Evolutionary conservation across 1,140 invertebrate species (phyloP).

Genomic region (Drosophila bocki): DNA sequence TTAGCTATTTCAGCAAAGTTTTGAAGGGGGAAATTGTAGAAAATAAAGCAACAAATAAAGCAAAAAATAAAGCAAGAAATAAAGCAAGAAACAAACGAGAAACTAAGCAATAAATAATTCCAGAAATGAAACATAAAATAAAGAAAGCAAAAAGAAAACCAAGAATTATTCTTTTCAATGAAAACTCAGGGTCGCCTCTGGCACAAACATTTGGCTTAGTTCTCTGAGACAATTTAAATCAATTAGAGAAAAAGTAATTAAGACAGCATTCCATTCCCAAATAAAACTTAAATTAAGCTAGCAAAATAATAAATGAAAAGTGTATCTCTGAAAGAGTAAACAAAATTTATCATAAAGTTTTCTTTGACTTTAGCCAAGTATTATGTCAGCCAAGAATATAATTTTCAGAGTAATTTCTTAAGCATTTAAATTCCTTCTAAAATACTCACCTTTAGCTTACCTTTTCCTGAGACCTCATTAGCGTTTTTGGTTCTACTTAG

Average conservation of each 20-base stretch:
- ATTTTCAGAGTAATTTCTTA: conserved; percentile 2
- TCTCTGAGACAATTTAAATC: conserved; percentile 3
- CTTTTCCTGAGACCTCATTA: background rate
- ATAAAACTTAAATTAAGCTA: no score
- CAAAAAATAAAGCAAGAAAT: background rate
- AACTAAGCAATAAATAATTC: no score
- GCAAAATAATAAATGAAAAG: conserved; percentile 5
- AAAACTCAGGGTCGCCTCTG: background rate
- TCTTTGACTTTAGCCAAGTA: background rate
- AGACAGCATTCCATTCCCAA: background rate
- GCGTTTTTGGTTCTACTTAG: background rate
- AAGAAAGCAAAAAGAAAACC: background rate
- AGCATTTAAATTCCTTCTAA: conserved; percentile 15
- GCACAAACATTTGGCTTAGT: background rate
- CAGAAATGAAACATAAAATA: background rate
- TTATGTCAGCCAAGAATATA: conserved; percentile 8
- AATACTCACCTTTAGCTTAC: background rate
- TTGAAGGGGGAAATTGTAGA: background rate
- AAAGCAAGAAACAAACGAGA: background rate
- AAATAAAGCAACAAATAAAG: background rate
- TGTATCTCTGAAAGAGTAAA: background rate
- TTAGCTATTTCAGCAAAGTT: conserved; percentile 14
- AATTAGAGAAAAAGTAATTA: conserved; percentile 1
- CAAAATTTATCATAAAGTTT: conserved; percentile 11
- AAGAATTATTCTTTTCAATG: conserved; percentile 6